phyloP scores from a whole-genome alignment of 1,140 invertebrate species.

The Drosophila biarmipes region DNA sequence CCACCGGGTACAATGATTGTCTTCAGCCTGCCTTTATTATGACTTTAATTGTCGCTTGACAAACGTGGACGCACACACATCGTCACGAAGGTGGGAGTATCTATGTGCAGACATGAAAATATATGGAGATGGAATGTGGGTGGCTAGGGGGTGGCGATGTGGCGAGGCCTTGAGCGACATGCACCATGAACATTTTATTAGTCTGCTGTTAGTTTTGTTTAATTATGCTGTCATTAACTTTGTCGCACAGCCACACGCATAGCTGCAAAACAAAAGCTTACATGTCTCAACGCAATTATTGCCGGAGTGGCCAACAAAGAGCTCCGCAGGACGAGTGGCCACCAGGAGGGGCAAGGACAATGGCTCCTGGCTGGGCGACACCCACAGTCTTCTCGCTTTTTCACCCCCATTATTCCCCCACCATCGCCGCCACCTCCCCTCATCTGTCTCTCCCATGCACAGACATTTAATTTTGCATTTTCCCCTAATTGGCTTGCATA shows the following conservation, averaged over 20 bases:
- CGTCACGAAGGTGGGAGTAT: slow-evolving; percentile 11
- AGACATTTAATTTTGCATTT: slow-evolving; percentile 82
- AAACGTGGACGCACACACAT: slow-evolving; percentile 30
- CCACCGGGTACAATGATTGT: slow-evolving; percentile 43
- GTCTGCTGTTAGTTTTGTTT: slow-evolving; percentile 81
- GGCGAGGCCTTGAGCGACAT: slow-evolving; percentile 49
- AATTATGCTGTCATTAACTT: slow-evolving; percentile 82
- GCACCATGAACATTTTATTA: slow-evolving; percentile 76
- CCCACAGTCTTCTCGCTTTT: slow-evolving; percentile 1
- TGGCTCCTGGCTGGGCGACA: slow-evolving; percentile 10
- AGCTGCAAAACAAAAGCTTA: slow-evolving; percentile 66
- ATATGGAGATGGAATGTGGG: slow-evolving; percentile 4
- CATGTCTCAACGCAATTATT: slow-evolving; percentile 80
- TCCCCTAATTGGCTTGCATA: slow-evolving; percentile 78
- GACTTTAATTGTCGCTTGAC: slow-evolving; percentile 71
- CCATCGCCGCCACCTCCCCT: background rate
- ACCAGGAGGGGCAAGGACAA: slow-evolving; percentile 22
- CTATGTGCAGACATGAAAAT: background rate
- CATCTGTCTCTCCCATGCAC: slow-evolving; percentile 6
- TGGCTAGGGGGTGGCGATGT: slow-evolving; percentile 10
- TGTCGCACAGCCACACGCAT: slow-evolving; percentile 59
- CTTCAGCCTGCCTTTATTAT: slow-evolving; percentile 63
- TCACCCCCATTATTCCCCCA: background rate
- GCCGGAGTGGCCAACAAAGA: slow-evolving; percentile 48
- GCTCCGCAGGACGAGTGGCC: slow-evolving; percentile 21